Base-by-base conservation (phyloP, 2,888 invertebrate genomes). In the Acronicta psi region DNA sequence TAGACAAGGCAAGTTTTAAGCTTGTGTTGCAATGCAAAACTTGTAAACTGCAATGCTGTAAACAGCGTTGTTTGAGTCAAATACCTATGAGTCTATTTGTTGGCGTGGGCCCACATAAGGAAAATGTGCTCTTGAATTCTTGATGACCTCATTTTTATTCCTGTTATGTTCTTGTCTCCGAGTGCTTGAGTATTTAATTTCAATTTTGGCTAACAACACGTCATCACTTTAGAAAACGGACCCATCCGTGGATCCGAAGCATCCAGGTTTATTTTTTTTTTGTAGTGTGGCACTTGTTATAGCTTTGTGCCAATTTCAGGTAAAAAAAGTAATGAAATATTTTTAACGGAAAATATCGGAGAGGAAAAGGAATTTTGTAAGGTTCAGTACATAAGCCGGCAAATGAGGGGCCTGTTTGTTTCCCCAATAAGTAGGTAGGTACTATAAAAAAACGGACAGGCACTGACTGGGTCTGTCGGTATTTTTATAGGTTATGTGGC, bases 1-100 rank as follows among this genome's bases (percentile, higher is more conserved):
- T 58, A 49, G 43, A 51, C 67, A 41, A 55, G 29, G 41, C 20
- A 36, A 46, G n/a, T 46, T 34, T 46, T 36, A 10, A 18, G 45
- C 18, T 36, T n/a, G 11, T 44, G 36, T 34, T 46, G 45, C 36
- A 34, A 46, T 46, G 34, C 34, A 20, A 46, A 6, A 46, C 14
- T 36, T 18, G 45, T 11, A 20, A 46, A 29, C 11, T 11, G 16
- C 13, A 13, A 17, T 10, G 11, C 18, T 38, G 8, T 16, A 17
- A 17, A 17, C 18, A 2, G 9, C 17, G 38, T 40, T 13, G 17
- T 17, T 38, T 38, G 16, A 31, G 16, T 16, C 13, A 14, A 36
- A 5, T 42, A 38, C 9, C 20, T n/a, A n/a, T n/a, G n/a, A n/a
- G n/a, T n/a, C 17, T 8, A 18, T 11, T 20, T 20, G 9, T 20